phyloP scores from a whole-genome alignment of 2,113 vertebrate species.

The Mormyrus lacerda region DNA sequence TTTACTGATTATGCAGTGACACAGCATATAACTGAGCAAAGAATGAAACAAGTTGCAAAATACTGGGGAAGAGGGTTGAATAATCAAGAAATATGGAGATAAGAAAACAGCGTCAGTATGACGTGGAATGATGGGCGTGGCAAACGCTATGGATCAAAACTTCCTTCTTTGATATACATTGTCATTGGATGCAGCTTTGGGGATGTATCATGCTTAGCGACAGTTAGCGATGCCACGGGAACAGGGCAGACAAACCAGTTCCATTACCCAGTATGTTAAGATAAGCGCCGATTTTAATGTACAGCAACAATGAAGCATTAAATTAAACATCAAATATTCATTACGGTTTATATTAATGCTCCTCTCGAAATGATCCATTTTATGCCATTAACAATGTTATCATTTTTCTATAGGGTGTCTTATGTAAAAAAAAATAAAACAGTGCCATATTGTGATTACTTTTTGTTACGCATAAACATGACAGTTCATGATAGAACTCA shows the following conservation, averaged over 20 bases:
- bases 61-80: not conserved
- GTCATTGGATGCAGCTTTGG: not conserved
- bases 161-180: not conserved
- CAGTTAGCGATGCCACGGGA: not conserved
- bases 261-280: not conserved
- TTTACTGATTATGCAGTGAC: not conserved
- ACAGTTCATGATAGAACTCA: not conserved
- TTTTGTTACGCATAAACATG: not conserved
- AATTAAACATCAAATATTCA: conserved; percentile 16
- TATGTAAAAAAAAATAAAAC: not conserved
- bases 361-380: not conserved
- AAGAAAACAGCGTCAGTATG: not conserved
- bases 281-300: conserved; percentile 2
- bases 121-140: not conserved
- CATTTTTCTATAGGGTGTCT: not conserved
- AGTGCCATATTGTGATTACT: not conserved
- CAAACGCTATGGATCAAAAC: not conserved
- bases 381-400: not conserved
- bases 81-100: not conserved
- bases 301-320: not conserved
- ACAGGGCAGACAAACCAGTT: not conserved
- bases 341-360: not conserved
- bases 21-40: not conserved
- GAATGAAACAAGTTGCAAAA: not conserved
- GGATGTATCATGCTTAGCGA: not conserved